Conservation (phyloP, 2,888 invertebrate genomes). For the Colletes collaris region DNA sequence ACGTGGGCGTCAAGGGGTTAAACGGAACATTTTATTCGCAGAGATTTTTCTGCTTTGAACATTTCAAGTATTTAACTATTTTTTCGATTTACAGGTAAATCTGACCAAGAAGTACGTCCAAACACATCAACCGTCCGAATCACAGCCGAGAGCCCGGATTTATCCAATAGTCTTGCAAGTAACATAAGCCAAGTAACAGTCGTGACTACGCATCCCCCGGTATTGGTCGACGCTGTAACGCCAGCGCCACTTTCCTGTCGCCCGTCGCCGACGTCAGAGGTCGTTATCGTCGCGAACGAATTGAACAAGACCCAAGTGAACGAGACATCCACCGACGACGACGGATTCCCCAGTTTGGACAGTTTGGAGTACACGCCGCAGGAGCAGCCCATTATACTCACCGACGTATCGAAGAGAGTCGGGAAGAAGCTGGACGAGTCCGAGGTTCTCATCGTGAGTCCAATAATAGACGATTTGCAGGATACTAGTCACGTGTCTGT, state of each 20-base stretch:
- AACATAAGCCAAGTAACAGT: slow-evolving; percentile 92
- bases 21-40: no score
- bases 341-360: slow-evolving; percentile 89
- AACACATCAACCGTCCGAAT: slow-evolving; percentile 84
- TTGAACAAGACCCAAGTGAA: slow-evolving; percentile 88
- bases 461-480: slow-evolving; percentile 84
- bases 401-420: slow-evolving; percentile 80
- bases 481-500: slow-evolving; percentile 97
- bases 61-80: no score
- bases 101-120: slow-evolving; percentile 77
- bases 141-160: slow-evolving; percentile 85
- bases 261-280: slow-evolving; percentile 88
- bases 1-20: no score
- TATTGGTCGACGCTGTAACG: slow-evolving; percentile 89
- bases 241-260: slow-evolving; percentile 88
- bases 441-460: slow-evolving; percentile 92
- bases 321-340: slow-evolving; percentile 90
- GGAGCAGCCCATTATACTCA: slow-evolving; percentile 81
- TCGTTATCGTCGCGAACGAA: slow-evolving; percentile 92
- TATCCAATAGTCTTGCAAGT: slow-evolving; percentile 90
- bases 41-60: no score
- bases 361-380: slow-evolving; percentile 87
- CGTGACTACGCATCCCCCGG: slow-evolving; percentile 93
- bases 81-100: slow-evolving; percentile 34
- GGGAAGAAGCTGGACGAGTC: slow-evolving; percentile 92